Base-by-base conservation (phyloP, 2,113 vertebrate species). In the Smithornis capensis region DNA sequence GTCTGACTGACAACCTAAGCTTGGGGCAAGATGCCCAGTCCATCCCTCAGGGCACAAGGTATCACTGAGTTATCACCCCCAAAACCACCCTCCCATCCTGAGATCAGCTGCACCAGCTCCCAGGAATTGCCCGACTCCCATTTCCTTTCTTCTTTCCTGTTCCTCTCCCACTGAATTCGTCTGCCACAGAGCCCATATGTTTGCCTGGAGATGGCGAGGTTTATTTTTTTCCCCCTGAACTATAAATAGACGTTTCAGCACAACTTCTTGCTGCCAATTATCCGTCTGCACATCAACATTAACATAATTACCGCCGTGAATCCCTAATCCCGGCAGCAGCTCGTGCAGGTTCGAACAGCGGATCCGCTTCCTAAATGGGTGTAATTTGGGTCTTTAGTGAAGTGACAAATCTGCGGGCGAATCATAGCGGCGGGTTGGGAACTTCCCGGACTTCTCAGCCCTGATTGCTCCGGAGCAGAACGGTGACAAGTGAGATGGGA, bases 231-330 rank as follows among this genome's bases (percentile, higher is more conserved):
- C 27, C 19, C 65, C 59, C 18, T 4, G 35, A 5, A 27, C 97
- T 97, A 98, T 97, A 97, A 98, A 98, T 97, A 98, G 97, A 73
- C 14, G 9, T 84, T 89, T 93, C 95, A 92, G 96, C 92, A 13
- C 93, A 80, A 52, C 91, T 92, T 18, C 90, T 85, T 0, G 74
- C 88, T 98, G 97, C 97, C 98, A 96, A 96, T 52, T 97, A 94
- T 86, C 94, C 96, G 82, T 97, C 97, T 96, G 69, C 97, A 95
- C 97, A 93, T 96, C 97, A 83, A 88, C 97, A 96, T 97, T 94
- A 95, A 68, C 97, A 96, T 97, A 96, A 97, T 97, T 92, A 93
- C 91, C 38, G 68, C 97, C 62, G 94, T 56, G 70, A 88, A 94
- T 94, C 97, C 95, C 94, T 81, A 69, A 92, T 96, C 97, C 92